Evolutionary conservation across 2,797 vertebrate genomes (phyloP), one percentile per base, ranked within the genome.

Genomic region (Amphiprion clarkii): DNA sequence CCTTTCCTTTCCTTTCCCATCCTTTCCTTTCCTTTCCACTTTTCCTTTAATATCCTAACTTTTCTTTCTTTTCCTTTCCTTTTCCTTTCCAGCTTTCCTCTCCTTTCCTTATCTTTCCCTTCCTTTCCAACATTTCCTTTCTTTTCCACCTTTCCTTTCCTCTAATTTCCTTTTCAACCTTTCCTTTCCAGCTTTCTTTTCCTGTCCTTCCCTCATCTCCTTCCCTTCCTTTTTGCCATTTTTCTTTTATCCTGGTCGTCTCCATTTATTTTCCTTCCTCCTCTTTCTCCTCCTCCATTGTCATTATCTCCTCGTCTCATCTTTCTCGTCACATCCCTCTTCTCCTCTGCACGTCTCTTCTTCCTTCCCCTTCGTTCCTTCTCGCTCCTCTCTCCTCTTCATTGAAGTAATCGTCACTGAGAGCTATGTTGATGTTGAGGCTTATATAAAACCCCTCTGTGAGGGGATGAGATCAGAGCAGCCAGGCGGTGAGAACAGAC

Each of bases 401-500:
- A 52, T 67, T 58, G 67, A 48, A 77, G 76, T 81, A 67, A 84
- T 81, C 63, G 40, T 77, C 55, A 67, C 74, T 64, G 67, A 81
- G 79, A 74, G 74, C 79, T 17, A 10, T 83, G 87, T 78, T 84
- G 81, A 86, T 79, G 78, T 84, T 73, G 66, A 71, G 83, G 78
- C 67, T 86, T 86, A 77, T 76, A 80, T 84, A 69, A 82, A 84
- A 52, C 77, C 87, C 81, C 63, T 81, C 71, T 63, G 79, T 36
- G 74, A 83, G 78, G 44, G 77, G 71, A 81, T 74, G 80, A 81
- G 87, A 85, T 85, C 87, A 88, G 87, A 84, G 78, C 85, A 79
- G 82, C 85, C 84, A 84, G 83, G 85, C 83, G 72, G 73, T 63
- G 76, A 81, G 76, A 83, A 78, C 87, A 85, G 80, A 75, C 85